Evolutionary conservation across 2,797 vertebrate genomes (phyloP).

Genomic region (Enteromius treurensis): DNA sequence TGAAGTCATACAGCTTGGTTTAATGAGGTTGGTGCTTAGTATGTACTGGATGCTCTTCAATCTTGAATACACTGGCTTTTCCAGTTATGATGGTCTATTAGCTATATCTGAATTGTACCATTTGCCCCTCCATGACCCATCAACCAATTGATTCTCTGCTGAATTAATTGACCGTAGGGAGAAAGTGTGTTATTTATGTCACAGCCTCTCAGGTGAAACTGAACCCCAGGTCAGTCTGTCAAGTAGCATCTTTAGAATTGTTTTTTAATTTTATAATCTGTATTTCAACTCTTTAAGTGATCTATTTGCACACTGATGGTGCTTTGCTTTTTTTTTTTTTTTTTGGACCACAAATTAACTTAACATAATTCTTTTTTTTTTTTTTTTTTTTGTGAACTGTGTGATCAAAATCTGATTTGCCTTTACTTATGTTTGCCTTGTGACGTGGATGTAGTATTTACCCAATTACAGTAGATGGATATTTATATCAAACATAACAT

Average conservation of each 20-base stretch:
- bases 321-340: neutral
- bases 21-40: neutral
- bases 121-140: neutral
- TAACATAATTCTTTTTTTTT: neutral
- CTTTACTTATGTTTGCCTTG: neutral
- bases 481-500: neutral
- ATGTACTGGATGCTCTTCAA: neutral
- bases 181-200: neutral
- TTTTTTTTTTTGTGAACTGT: neutral
- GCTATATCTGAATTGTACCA: neutral
- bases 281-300: neutral
- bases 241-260: neutral
- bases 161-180: neutral
- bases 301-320: neutral
- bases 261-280: neutral
- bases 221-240: neutral
- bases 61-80: neutral
- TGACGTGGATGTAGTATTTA: neutral
- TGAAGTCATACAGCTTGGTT: neutral
- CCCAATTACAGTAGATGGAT: neutral
- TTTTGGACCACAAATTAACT: neutral
- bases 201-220: neutral
- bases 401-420: neutral
- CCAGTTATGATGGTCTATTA: conserved; percentile 1
- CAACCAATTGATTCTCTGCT: neutral